Percentiles rank a stretch among this genome's conserved stretches.
These are phyloP conservation scores for Rhynchophorus ferrugineus DNA, from an alignment of 1,140 invertebrate genomes.

Conservation along the genomic window DNA sequence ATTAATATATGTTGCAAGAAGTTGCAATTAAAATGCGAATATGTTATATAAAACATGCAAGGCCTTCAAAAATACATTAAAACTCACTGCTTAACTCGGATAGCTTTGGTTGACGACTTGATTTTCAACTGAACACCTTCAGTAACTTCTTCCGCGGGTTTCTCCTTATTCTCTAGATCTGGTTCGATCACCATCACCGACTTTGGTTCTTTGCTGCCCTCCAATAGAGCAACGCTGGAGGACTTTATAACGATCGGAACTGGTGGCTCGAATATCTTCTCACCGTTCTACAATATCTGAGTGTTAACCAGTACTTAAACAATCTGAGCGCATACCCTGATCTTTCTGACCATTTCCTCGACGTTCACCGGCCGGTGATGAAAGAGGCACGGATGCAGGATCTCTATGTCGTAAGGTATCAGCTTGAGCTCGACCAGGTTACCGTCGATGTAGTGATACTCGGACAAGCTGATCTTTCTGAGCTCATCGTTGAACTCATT, in stretches of 20 bases:
- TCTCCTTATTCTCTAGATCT: too few relatives aligned
- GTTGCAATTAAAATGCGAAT: too few relatives aligned
- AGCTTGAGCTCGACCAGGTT: slow-evolving; percentile 52
- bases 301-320: slow-evolving; percentile 4
- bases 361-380: slow-evolving; percentile 27
- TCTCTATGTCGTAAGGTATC: slow-evolving; percentile 45
- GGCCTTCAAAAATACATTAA: too few relatives aligned
- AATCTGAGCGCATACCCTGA: slow-evolving; percentile 24
- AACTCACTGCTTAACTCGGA: too few relatives aligned
- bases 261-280: background rate
- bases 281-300: background rate
- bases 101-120: too few relatives aligned
- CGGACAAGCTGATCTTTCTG: slow-evolving; percentile 42
- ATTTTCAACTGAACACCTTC: background rate
- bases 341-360: slow-evolving; percentile 31
- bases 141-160: background rate
- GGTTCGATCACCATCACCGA: background rate
- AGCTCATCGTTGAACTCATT: slow-evolving; percentile 41
- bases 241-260: background rate
- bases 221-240: too few relatives aligned
- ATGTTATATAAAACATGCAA: too few relatives aligned
- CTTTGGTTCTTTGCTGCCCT: background rate
- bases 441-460: slow-evolving; percentile 54
- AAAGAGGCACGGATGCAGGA: slow-evolving; percentile 37
- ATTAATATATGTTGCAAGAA: too few relatives aligned